Evolutionary conservation across 2,888 invertebrate genomes (phyloP).

Genomic region (Polia nebulosa): DNA sequence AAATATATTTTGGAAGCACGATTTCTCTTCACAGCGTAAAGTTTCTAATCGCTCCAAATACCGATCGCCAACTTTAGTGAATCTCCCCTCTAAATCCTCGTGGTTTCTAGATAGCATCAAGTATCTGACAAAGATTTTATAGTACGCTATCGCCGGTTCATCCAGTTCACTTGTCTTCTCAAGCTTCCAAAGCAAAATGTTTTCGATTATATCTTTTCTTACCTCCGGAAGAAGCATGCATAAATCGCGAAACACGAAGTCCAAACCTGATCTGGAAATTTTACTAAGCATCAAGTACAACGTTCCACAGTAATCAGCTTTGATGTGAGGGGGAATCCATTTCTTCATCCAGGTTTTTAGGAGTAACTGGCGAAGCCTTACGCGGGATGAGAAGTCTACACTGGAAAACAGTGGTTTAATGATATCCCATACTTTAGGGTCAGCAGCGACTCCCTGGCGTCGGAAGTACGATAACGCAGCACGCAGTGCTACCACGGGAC

Average conservation of each 20-base stretch:
- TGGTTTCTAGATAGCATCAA: slow-evolving; percentile 71
- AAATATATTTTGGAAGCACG: slow-evolving; percentile 33
- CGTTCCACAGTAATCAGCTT: slow-evolving; percentile 72
- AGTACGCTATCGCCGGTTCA: slow-evolving; percentile 56
- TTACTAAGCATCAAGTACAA: slow-evolving; percentile 68
- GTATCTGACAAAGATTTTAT: slow-evolving; percentile 74
- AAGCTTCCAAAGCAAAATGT: slow-evolving; percentile 60
- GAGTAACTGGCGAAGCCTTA: slow-evolving; percentile 42
- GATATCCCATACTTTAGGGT: no score
- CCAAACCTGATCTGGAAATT: slow-evolving; percentile 49
- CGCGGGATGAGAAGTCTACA: slow-evolving; percentile 59
- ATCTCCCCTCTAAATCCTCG: no score
- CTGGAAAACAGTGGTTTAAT: slow-evolving; percentile 70
- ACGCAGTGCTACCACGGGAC: no score
- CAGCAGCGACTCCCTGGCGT: no score
- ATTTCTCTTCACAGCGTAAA: slow-evolving; percentile 10
- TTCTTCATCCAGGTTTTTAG: slow-evolving; percentile 55
- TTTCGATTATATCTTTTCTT: slow-evolving; percentile 63
- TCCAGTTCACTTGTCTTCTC: slow-evolving; percentile 49
- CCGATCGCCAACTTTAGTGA: no score
- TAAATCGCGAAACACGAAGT: slow-evolving; percentile 63
- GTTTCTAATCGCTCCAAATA: slow-evolving; percentile 69
- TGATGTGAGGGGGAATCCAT: slow-evolving; percentile 68
- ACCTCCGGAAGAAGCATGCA: no score
- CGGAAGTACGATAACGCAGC: no score